Conservation (phyloP, 2,113 vertebrate genomes). For the Centrocercus urophasianus region DNA sequence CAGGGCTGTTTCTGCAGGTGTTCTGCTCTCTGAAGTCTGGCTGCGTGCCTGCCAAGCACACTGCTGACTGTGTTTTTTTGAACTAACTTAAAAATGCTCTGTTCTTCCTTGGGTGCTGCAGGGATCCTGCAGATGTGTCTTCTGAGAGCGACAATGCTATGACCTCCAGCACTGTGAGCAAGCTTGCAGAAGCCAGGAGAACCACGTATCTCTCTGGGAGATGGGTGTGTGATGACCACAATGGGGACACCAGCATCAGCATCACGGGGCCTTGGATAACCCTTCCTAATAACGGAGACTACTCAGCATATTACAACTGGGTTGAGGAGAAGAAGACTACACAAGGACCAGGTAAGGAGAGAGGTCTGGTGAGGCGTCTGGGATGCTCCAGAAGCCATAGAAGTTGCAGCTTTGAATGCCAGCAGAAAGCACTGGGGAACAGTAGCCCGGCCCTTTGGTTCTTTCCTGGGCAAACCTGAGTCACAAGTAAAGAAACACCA, state of each 20-base stretch:
- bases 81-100: not conserved
- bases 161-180: slow-evolving; percentile 96
- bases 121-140: slow-evolving; percentile 89
- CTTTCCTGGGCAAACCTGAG: not conserved
- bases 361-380: not conserved
- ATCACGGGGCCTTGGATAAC: slow-evolving; percentile 91
- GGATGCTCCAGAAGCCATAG: not conserved
- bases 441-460: accelerated
- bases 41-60: accelerated
- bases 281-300: slow-evolving; percentile 95
- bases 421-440: not conserved
- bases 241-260: slow-evolving; percentile 96
- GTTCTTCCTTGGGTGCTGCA: slow-evolving; percentile 49
- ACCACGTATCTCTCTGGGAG: slow-evolving; percentile 96
- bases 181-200: slow-evolving; percentile 93
- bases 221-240: slow-evolving; percentile 98
- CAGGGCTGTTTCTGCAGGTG: not conserved
- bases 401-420: not conserved
- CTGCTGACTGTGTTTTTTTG: not conserved
- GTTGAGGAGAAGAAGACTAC: slow-evolving; percentile 90
- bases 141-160: slow-evolving; percentile 89
- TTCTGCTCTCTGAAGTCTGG: not conserved
- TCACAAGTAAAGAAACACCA: not conserved
- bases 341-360: slow-evolving; percentile 89
- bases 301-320: slow-evolving; percentile 95